Evolutionary conservation across 2,888 invertebrate genomes (phyloP).

Genomic region (Prosapia bicincta): DNA sequence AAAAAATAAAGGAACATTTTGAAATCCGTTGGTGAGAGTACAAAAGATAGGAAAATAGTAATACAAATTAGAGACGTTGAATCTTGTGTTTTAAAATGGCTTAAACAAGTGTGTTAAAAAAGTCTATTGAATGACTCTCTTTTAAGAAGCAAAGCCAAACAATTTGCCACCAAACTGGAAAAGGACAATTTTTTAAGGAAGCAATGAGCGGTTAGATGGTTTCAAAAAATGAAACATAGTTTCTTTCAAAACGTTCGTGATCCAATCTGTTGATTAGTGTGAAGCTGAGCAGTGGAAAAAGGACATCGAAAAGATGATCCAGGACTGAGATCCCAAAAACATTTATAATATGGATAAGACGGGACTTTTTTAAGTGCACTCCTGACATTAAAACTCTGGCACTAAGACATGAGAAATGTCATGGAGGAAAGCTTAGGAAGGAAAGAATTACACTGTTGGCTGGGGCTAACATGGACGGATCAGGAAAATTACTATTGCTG

Average conservation of each 20-base stretch:
- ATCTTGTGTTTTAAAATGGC: too few relatives aligned
- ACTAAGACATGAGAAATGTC: not conserved
- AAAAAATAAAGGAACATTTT: too few relatives aligned
- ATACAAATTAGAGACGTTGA: too few relatives aligned
- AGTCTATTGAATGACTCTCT: too few relatives aligned
- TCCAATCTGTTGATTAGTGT: not conserved
- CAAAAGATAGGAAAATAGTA: too few relatives aligned
- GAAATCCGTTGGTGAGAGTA: too few relatives aligned
- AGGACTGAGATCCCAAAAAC: not conserved
- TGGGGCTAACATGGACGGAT: not conserved
- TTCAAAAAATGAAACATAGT: not conserved
- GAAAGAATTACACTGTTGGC: not conserved
- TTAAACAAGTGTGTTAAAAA: too few relatives aligned
- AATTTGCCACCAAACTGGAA: too few relatives aligned
- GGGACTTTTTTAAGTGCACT: not conserved
- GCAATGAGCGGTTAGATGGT: too few relatives aligned
- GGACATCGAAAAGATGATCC: not conserved
- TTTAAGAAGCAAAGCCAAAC: too few relatives aligned
- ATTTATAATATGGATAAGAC: not conserved
- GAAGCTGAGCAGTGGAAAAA: not conserved
- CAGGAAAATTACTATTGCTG: not conserved
- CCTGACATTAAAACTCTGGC: not conserved
- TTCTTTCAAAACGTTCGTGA: constrained; percentile 9
- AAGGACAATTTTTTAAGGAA: too few relatives aligned
- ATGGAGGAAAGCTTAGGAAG: not conserved